Evolutionary conservation across 2,797 vertebrate species (phyloP).

Genomic region (Dendrocincla tyrannina): DNA sequence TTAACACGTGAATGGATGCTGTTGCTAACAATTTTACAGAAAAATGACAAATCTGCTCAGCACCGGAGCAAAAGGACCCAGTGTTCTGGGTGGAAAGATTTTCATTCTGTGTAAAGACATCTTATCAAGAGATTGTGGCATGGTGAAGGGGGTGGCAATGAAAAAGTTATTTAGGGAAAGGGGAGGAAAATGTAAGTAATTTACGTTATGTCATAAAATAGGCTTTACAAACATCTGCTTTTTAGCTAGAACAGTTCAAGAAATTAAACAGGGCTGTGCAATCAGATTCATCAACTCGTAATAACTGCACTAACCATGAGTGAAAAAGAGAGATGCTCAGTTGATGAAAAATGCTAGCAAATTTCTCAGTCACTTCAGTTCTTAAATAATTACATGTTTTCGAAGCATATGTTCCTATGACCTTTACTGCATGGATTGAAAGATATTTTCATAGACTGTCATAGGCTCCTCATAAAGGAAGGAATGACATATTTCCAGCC

Average conservation of each 20-base stretch:
- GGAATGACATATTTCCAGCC: background rate
- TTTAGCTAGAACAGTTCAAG: background rate
- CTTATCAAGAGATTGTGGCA: background rate
- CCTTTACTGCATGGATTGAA: background rate
- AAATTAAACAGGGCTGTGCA: background rate
- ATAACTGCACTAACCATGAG: background rate
- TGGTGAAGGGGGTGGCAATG: background rate
- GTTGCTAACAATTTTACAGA: slow-evolving; percentile 7
- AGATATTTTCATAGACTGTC: background rate
- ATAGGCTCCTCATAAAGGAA: background rate
- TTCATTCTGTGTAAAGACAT: background rate
- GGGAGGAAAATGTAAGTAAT: background rate
- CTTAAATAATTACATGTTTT: background rate
- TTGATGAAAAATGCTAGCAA: background rate
- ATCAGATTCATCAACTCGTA: background rate
- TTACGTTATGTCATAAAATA: background rate
- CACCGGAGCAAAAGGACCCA: background rate
- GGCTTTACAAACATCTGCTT: background rate
- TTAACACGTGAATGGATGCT: background rate
- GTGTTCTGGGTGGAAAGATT: background rate
- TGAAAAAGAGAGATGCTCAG: background rate
- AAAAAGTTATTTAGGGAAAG: slow-evolving; percentile 4
- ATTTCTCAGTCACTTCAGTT: background rate
- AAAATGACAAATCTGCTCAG: background rate
- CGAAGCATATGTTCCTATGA: background rate